These are phyloP conservation scores for Belgica antarctica DNA, from an alignment of 2,888 invertebrate species.

Conservation along the genomic window DNA sequence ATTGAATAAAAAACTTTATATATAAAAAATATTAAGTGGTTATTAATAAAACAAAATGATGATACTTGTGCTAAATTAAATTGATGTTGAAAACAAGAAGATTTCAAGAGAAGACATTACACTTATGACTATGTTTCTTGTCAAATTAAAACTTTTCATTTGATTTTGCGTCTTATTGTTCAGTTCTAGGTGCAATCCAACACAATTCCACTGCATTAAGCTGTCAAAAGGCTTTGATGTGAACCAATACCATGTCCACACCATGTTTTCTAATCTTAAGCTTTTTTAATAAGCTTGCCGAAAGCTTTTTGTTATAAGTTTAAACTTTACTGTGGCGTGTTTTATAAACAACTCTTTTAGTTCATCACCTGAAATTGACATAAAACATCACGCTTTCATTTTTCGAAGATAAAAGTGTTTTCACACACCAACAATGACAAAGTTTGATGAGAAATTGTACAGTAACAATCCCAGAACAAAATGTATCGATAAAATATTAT, in stretches of 20 bases:
- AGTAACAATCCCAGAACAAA: slow-evolving; percentile 1
- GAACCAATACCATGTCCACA: too few species aligned
- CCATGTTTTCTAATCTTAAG: too few species aligned
- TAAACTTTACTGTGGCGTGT: too few species aligned
- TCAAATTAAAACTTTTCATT: background rate
- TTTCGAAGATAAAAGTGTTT: background rate
- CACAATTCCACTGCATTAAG: too few species aligned
- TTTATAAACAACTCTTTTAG: slow-evolving; percentile 18
- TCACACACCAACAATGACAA: background rate
- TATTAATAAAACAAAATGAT: slow-evolving; percentile 15
- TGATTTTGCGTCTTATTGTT: too few species aligned
- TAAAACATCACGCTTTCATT: background rate
- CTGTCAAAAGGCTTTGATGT: too few species aligned
- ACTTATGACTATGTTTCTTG: background rate
- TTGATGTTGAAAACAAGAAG: slow-evolving; percentile 25
- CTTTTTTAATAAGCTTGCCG: background rate
- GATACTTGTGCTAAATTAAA: slow-evolving; percentile 42
- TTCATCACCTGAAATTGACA: too few species aligned
- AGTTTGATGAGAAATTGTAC: slow-evolving; percentile 9
- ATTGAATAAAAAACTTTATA: slow-evolving; percentile 28
- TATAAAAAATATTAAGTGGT: slow-evolving; percentile 37
- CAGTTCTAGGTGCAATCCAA: too few species aligned
- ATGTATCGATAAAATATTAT: background rate
- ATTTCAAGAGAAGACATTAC: background rate
- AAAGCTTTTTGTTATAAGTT: too few species aligned